phyloP scores from a whole-genome alignment of 1,140 invertebrate genomes.

The Bilobella aurantiaca region DNA sequence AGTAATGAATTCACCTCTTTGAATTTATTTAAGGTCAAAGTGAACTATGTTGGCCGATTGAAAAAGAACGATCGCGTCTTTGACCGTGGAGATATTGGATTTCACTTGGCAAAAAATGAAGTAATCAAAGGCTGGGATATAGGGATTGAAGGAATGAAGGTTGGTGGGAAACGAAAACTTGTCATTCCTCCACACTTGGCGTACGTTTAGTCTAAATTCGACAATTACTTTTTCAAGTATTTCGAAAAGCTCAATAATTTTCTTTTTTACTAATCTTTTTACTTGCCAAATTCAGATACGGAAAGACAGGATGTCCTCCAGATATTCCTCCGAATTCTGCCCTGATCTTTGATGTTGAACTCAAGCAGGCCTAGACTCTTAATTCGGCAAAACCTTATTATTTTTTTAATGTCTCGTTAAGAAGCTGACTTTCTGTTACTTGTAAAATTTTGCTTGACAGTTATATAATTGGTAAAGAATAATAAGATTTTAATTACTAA shows the following conservation, averaged over 20 bases:
- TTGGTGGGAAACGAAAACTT: slow-evolving; percentile 79
- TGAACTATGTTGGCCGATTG: slow-evolving; percentile 67
- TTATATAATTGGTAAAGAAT: too few relatives aligned
- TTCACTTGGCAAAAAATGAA: slow-evolving; percentile 68
- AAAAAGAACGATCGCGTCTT: slow-evolving; percentile 73
- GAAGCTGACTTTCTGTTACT: too few relatives aligned
- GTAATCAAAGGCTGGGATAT: slow-evolving; percentile 88
- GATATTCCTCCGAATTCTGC: slow-evolving; percentile 72
- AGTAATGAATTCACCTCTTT: too few relatives aligned
- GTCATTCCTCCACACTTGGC: slow-evolving; percentile 71
- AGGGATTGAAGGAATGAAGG: slow-evolving; percentile 77
- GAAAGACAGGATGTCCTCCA: slow-evolving; percentile 49
- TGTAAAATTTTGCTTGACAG: too few relatives aligned
- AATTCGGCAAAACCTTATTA: too few relatives aligned
- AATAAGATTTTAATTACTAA: not conserved
- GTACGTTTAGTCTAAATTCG: slow-evolving; percentile 46
- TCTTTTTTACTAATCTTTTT: slow-evolving; percentile 4
- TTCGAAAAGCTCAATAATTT: not conserved
- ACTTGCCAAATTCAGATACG: too few relatives aligned
- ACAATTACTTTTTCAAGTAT: not conserved
- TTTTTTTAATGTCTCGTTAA: too few relatives aligned
- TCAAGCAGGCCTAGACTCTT: too few relatives aligned
- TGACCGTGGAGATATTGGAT: slow-evolving; percentile 69
- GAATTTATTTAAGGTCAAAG: slow-evolving; percentile 43
- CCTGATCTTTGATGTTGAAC: slow-evolving; percentile 75